Percentiles rank a stretch among this genome's conserved stretches.
phyloP scores from a whole-genome alignment of 2,888 invertebrate species.

The Crocallis elinguaria region DNA sequence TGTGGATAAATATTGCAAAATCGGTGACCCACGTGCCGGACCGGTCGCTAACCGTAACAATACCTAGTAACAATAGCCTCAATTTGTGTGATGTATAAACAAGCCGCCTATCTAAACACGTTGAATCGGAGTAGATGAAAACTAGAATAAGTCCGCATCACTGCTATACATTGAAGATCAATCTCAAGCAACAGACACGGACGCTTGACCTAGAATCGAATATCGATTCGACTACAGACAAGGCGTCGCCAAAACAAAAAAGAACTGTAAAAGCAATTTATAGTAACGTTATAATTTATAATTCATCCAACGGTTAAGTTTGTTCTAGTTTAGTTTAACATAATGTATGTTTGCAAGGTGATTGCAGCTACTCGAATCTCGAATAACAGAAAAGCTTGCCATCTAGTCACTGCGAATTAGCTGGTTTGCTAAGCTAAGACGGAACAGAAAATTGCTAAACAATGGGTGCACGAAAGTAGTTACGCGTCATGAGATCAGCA shows the following conservation, averaged over 20 bases:
- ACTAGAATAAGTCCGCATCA: not conserved
- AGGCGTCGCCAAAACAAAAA: constrained; percentile 33
- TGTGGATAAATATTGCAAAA: constrained; percentile 64
- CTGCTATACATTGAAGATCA: not conserved
- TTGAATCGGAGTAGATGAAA: not conserved
- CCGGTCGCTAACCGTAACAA: constrained; percentile 51
- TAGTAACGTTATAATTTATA: not conserved
- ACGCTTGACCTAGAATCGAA: constrained; percentile 55
- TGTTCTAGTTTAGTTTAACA: not conserved
- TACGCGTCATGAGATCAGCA: constrained; percentile 46
- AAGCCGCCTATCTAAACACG: constrained; percentile 1
- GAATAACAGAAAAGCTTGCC: constrained; percentile 11
- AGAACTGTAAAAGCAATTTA: not conserved
- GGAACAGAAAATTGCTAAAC: constrained; percentile 38
- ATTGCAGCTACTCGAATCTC: constrained; percentile 5
- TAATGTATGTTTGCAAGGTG: not conserved
- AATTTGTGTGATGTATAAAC: constrained; percentile 31
- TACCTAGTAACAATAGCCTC: constrained; percentile 56
- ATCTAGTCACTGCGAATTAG: constrained; percentile 14
- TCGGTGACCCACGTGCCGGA: constrained; percentile 45
- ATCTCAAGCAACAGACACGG: constrained; percentile 35
- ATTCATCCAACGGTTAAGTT: not conserved
- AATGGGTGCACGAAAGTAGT: constrained; percentile 43
- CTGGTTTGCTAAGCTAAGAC: constrained; percentile 28
- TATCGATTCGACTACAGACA: constrained; percentile 46